Percentiles rank a stretch among this genome's conserved stretches.
Conservation (phyloP, 2,113 vertebrate species). For the Nicator chloris region DNA sequence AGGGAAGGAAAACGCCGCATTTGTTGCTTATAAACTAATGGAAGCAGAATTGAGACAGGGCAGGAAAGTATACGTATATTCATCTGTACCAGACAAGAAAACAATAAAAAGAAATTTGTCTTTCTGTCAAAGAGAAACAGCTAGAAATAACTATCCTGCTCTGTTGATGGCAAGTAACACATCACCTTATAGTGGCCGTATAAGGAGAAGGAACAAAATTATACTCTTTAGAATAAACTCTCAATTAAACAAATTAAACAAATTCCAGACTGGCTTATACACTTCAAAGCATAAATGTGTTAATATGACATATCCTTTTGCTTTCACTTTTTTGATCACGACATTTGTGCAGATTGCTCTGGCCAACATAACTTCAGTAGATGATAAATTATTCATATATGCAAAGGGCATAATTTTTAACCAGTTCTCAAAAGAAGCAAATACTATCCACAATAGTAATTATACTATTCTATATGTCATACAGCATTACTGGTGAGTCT, state of each 20-base stretch:
- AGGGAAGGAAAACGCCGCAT: not conserved
- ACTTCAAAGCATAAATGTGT: not conserved
- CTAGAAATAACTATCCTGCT: not conserved
- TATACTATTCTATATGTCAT: not conserved
- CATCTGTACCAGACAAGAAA: not conserved
- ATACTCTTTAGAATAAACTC: not conserved
- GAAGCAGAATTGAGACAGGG: not conserved
- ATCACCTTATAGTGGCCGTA: not conserved
- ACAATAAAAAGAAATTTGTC: not conserved
- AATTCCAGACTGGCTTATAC: not conserved
- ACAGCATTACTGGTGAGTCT: not conserved
- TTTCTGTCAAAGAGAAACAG: not conserved
- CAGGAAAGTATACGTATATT: not conserved
- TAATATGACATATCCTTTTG: not conserved
- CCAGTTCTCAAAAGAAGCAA: not conserved
- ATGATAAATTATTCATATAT: not conserved
- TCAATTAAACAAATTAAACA: not conserved
- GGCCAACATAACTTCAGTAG: not conserved
- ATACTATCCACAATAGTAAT: not conserved
- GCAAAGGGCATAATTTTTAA: not conserved
- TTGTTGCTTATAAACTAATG: not conserved
- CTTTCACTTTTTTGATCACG: not conserved
- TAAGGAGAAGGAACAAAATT: not conserved
- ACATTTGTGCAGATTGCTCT: not conserved
- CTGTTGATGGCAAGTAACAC: not conserved